phyloP scores from a whole-genome alignment of 2,797 vertebrate species.

The Loris lydekkerianus region DNA sequence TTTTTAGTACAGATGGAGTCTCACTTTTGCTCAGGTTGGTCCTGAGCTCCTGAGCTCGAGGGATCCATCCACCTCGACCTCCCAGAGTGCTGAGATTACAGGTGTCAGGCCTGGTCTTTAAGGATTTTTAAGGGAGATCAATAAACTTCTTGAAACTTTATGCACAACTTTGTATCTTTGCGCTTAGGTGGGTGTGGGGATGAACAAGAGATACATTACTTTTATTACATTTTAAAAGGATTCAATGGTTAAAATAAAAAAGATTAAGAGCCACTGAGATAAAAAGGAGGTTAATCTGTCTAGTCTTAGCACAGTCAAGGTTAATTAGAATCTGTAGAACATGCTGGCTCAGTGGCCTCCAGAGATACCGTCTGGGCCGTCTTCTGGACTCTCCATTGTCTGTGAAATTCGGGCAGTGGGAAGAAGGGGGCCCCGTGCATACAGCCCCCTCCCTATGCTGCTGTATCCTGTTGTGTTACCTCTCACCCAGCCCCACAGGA shows the following conservation, averaged over 20 bases:
- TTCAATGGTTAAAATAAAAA: background rate
- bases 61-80: no score
- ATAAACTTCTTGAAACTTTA: background rate
- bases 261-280: background rate
- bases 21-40: no score
- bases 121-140: background rate
- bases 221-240: conserved; percentile 21
- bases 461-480: background rate
- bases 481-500: background rate
- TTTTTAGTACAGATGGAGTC: no score
- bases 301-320: background rate
- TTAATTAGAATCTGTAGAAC: background rate
- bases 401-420: background rate
- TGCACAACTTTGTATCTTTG: background rate
- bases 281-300: background rate
- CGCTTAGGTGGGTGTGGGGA: background rate
- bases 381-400: background rate
- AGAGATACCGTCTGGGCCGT: background rate
- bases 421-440: background rate
- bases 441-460: background rate
- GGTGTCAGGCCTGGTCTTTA: background rate
- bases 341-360: background rate
- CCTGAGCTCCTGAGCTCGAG: no score
- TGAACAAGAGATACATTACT: background rate
- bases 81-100: no score